A percentile compares a stretch with the other conserved stretches of the same genome.
phyloP scores from a whole-genome alignment of 1,140 invertebrate species.

The Cephus cinctus region DNA sequence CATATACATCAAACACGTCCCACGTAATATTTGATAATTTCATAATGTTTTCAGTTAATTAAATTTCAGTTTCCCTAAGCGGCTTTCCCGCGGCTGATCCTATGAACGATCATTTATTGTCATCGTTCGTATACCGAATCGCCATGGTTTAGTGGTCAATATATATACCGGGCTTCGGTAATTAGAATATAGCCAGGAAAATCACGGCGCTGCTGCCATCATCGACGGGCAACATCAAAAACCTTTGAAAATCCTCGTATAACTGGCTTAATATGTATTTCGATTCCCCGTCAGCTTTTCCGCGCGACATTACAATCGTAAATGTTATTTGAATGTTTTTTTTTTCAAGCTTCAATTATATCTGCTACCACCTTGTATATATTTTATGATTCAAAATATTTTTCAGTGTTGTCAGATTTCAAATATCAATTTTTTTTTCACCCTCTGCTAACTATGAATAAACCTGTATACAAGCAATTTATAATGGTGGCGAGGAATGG shows the following conservation, averaged over 20 bases:
- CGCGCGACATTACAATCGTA: too few species aligned
- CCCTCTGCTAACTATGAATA: too few species aligned
- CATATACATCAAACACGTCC: constrained; percentile 12
- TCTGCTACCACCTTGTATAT: too few species aligned
- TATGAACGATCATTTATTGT: constrained; percentile 24
- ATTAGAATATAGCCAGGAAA: constrained; percentile 31
- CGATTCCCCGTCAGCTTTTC: too few species aligned
- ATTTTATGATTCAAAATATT: too few species aligned
- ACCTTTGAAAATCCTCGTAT: constrained; percentile 23
- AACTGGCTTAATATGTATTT: constrained; percentile 27
- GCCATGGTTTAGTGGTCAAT: constrained; percentile 20
- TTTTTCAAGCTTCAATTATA: too few species aligned
- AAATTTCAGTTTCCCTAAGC: constrained; percentile 34
- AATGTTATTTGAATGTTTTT: too few species aligned
- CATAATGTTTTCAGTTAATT: constrained; percentile 39
- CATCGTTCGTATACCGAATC: background rate
- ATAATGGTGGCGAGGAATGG: too few species aligned
- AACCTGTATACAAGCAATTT: too few species aligned
- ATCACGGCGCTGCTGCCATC: constrained; percentile 15
- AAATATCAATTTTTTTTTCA: too few species aligned
- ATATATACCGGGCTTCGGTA: constrained; percentile 19
- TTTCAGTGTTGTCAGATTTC: too few species aligned
- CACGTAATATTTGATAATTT: constrained; percentile 32
- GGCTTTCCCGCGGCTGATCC: constrained; percentile 27
- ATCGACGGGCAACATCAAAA: constrained; percentile 21